A percentile compares a stretch with the other conserved stretches of the same genome.
These are phyloP conservation scores for Pseudotriccus pelzelni DNA, from an alignment of 2,797 vertebrate genomes.

Conservation along the genomic window DNA sequence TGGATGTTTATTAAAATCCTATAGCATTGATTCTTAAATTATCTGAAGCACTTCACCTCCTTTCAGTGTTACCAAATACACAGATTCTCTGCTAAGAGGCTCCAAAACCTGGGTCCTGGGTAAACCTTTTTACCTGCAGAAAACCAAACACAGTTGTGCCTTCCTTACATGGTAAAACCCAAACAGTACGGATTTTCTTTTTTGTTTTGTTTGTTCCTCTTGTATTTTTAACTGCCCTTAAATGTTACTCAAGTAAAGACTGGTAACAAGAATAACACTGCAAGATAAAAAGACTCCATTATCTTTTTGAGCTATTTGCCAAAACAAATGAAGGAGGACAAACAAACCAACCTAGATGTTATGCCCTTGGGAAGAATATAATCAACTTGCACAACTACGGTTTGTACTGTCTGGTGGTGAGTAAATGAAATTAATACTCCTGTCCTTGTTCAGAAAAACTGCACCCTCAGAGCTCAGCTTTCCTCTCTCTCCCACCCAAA, in stretches of 20 bases:
- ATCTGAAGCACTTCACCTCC: background rate
- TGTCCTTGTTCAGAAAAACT: background rate
- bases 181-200: background rate
- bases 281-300: background rate
- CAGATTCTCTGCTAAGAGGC: background rate
- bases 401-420: background rate
- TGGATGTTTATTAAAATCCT: background rate
- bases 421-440: background rate
- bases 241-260: background rate
- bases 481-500: background rate
- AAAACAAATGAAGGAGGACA: constrained; percentile 26
- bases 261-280: background rate
- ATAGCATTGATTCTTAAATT: background rate
- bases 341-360: background rate
- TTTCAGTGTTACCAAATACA: background rate
- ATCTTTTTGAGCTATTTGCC: constrained; percentile 1
- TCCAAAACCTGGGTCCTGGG: background rate
- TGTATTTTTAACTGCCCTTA: background rate
- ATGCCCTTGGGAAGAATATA: background rate
- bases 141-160: background rate
- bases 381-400: background rate
- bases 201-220: background rate
- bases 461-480: background rate
- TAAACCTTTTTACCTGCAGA: background rate
- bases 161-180: background rate